Evolutionary conservation across 2,888 invertebrate species (phyloP).

Genomic region (Drosophila anomalata): DNA sequence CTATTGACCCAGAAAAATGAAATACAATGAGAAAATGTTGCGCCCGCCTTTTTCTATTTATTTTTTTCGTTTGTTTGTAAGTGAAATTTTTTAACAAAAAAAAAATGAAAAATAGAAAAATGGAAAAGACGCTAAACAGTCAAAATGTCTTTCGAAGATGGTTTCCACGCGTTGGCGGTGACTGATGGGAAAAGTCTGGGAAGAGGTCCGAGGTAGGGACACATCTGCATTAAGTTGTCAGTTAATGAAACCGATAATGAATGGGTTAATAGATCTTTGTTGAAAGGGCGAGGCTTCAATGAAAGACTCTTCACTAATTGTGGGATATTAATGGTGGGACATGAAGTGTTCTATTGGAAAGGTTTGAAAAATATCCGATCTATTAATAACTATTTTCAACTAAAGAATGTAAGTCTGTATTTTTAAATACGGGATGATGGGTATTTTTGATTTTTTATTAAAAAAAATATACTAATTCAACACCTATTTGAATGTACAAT

Average conservation of each 20-base stretch:
- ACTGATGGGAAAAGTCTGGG: constrained; percentile 23
- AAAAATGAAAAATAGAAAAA: constrained; percentile 17
- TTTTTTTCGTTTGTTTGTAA: constrained; percentile 56
- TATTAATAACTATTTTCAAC: neutral
- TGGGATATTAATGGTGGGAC: neutral
- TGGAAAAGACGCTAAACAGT: constrained; percentile 29
- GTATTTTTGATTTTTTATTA: too few species aligned
- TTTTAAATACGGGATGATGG: too few species aligned
- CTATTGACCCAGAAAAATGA: constrained; percentile 72
- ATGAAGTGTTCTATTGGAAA: neutral
- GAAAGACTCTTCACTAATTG: constrained; percentile 10
- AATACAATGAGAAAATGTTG: constrained; percentile 78
- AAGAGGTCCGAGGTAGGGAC: neutral
- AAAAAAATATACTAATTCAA: too few species aligned
- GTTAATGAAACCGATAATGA: constrained; percentile 69
- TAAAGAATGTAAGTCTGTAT: neutral
- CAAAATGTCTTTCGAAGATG: constrained; percentile 42
- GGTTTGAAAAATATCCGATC: neutral
- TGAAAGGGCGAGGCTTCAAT: constrained; percentile 20
- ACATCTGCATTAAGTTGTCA: constrained; percentile 43
- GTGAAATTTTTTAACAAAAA: constrained; percentile 63
- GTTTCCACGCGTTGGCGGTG: constrained; percentile 48
- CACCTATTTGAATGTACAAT: too few species aligned
- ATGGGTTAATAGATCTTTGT: constrained; percentile 42
- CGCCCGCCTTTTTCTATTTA: constrained; percentile 54